Evolutionary conservation across 2,113 vertebrate species (phyloP).

Genomic region (Trogon surrucura): DNA sequence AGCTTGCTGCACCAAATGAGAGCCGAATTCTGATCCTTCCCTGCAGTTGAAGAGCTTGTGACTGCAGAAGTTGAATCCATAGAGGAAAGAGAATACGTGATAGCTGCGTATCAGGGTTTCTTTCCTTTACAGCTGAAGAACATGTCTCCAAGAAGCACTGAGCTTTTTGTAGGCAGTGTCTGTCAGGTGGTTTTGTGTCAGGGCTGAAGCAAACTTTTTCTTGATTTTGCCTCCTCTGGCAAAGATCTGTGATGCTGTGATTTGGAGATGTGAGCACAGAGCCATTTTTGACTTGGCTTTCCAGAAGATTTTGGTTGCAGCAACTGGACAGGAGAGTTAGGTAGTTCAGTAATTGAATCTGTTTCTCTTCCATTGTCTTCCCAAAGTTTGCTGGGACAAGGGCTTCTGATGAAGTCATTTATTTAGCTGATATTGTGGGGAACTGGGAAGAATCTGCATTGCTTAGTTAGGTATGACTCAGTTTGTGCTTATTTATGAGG

Average conservation of each 20-base stretch:
- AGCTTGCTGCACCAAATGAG: neutral
- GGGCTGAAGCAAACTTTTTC: neutral
- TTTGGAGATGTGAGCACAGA: neutral
- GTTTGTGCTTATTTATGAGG: conserved; percentile 11
- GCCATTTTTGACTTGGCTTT: neutral
- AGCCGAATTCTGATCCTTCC: neutral
- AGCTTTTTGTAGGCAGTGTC: neutral
- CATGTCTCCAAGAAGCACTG: neutral
- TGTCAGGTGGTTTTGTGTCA: neutral
- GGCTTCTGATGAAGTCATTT: conserved; percentile 38
- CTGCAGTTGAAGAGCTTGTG: neutral
- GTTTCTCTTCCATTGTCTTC: conserved; percentile 7
- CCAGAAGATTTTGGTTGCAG: neutral
- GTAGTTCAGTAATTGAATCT: neutral
- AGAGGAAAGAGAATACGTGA: neutral
- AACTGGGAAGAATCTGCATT: neutral
- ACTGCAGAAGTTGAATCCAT: neutral
- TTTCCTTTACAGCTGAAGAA: neutral
- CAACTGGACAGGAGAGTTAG: neutral
- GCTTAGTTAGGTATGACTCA: neutral
- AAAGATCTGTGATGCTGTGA: neutral
- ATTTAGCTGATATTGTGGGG: neutral
- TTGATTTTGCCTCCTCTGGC: conserved; percentile 5
- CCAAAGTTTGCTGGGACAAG: neutral
- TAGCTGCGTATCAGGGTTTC: neutral